These are phyloP conservation scores for Pocillopora verrucosa DNA, from an alignment of 64 coral and sea anemone genomes.

Conservation along the genomic window DNA sequence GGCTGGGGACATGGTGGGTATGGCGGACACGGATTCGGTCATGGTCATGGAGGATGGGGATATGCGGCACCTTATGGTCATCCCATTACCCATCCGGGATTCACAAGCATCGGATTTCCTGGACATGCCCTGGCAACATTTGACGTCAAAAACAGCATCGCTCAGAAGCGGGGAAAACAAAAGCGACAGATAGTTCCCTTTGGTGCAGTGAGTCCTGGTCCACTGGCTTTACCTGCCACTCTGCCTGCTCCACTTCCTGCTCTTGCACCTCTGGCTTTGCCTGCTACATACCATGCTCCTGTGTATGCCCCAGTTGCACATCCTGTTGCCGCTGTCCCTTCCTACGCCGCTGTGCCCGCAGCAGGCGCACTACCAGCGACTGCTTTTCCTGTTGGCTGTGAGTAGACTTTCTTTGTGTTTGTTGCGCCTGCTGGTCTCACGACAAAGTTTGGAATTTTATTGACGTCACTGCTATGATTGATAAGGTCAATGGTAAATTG, in stretches of 20 bases:
- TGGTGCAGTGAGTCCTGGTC: slow-evolving; percentile 2
- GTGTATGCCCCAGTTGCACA: slow-evolving; percentile 20
- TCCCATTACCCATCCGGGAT: slow-evolving; percentile 97
- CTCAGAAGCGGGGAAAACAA: slow-evolving; percentile 60
- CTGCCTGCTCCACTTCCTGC: slow-evolving; percentile 16
- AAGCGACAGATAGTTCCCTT: slow-evolving; percentile 58
- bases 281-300: slow-evolving; percentile 43
- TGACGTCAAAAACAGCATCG: slow-evolving; percentile 92
- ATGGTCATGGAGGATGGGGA: slow-evolving; percentile 27
- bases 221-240: slow-evolving; percentile 9
- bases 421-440: background rate
- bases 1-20: slow-evolving; percentile 41
- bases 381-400: slow-evolving; percentile 32
- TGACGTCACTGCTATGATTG: too few species aligned
- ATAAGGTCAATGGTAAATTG: too few species aligned
- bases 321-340: slow-evolving; percentile 7
- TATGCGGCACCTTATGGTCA: slow-evolving; percentile 88
- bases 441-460: too few species aligned
- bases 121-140: slow-evolving; percentile 94
- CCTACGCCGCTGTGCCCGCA: slow-evolving; percentile 3
- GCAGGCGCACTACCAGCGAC: slow-evolving; percentile 27
- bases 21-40: background rate
- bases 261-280: slow-evolving; percentile 12
- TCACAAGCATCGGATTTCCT: slow-evolving; percentile 91
- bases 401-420: background rate